Percentiles rank a stretch among this genome's conserved stretches.
phyloP scores from a whole-genome alignment of 2,797 vertebrate genomes.

The Cossypha polioptera region DNA sequence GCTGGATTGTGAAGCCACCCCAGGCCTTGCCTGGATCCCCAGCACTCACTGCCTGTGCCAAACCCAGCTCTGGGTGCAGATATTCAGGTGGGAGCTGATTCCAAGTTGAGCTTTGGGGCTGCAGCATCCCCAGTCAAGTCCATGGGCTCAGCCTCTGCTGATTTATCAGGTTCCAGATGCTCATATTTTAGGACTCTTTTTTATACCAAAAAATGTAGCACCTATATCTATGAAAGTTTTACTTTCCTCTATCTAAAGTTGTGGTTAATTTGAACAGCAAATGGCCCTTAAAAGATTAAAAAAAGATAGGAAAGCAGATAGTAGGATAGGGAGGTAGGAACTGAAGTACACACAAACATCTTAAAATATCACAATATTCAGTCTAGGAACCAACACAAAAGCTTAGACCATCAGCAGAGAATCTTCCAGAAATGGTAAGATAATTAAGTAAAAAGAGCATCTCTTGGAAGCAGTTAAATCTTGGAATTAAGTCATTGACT shows the following conservation, averaged over 20 bases:
- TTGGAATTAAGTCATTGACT: neutral
- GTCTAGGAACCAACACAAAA: neutral
- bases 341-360: neutral
- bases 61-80: neutral
- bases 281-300: neutral
- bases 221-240: fast-evolving
- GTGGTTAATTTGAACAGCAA: neutral
- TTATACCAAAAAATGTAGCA: fast-evolving
- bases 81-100: neutral
- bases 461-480: neutral
- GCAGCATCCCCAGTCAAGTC: neutral
- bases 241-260: neutral
- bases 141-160: neutral
- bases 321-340: neutral
- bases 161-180: neutral
- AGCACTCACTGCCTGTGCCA: fast-evolving
- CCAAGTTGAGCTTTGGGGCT: neutral
- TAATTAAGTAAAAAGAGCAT: neutral
- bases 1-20: neutral
- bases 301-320: neutral
- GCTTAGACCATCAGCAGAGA: neutral
- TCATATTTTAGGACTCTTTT: neutral
- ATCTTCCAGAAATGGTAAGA: neutral
- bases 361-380: neutral
- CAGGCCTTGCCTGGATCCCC: neutral